phyloP scores from a whole-genome alignment of 2,888 invertebrate species.

The Megamerina dolium region DNA sequence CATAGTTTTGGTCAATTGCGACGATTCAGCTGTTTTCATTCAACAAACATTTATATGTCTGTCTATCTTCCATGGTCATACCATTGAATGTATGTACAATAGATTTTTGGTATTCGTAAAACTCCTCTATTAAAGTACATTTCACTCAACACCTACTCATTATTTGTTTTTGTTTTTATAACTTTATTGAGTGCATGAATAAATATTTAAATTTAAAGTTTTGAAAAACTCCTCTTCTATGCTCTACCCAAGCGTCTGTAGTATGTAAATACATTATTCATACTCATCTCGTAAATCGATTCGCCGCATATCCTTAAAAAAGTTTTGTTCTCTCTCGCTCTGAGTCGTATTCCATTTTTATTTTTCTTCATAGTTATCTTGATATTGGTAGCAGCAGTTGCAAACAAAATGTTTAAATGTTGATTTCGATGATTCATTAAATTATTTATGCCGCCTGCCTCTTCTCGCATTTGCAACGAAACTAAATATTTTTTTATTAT shows the following conservation, averaged over 20 bases:
- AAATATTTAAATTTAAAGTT: slow-evolving; percentile 13
- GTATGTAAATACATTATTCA: background rate
- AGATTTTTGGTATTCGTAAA: slow-evolving; percentile 6
- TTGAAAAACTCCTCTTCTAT: background rate
- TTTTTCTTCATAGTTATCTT: too few species aligned
- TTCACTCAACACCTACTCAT: too few species aligned
- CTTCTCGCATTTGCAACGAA: too few species aligned
- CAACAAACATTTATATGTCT: too few species aligned
- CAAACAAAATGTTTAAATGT: slow-evolving; percentile 32
- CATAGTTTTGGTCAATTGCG: slow-evolving; percentile 45
- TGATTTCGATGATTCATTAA: slow-evolving; percentile 43
- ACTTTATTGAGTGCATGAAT: slow-evolving; percentile 1
- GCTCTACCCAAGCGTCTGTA: background rate
- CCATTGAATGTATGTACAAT: too few species aligned
- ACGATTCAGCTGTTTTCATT: slow-evolving; percentile 33
- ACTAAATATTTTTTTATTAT: too few species aligned
- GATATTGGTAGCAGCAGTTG: slow-evolving; percentile 26
- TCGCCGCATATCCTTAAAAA: too few species aligned
- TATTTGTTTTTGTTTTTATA: too few species aligned
- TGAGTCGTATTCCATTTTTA: too few species aligned
- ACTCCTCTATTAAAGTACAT: background rate
- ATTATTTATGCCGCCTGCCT: slow-evolving; percentile 30
- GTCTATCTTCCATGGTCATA: too few species aligned
- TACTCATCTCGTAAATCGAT: too few species aligned
- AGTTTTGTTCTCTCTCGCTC: too few species aligned